phyloP scores from a whole-genome alignment of 2,797 vertebrate species.

The Scyliorhinus canicula region DNA sequence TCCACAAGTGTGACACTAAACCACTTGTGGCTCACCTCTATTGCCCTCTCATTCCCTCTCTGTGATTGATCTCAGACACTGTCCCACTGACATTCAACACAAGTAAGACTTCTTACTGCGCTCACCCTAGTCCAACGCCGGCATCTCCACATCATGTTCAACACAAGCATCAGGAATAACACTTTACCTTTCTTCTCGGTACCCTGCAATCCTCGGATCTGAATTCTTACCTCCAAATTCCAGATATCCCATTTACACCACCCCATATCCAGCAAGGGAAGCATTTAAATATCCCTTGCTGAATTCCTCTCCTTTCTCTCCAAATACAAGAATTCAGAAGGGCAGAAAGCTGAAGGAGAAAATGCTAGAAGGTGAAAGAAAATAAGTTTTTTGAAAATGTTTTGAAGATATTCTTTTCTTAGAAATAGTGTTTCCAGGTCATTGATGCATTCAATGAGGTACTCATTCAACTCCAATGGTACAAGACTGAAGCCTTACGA shows the following conservation, averaged over 20 bases:
- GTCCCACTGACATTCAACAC: not conserved
- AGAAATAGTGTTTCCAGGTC: not conserved
- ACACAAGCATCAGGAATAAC: not conserved
- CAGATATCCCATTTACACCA: not conserved
- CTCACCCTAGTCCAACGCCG: too few relatives aligned
- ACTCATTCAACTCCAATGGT: not conserved
- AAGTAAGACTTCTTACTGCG: too few relatives aligned
- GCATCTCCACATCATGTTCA: too few relatives aligned
- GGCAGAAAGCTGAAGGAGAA: not conserved
- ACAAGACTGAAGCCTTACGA: not conserved
- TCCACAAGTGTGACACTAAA: not conserved
- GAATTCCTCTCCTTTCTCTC: not conserved
- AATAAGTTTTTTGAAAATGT: not conserved
- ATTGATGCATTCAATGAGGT: not conserved
- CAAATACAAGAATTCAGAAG: not conserved
- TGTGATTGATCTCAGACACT: not conserved
- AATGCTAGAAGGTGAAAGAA: not conserved
- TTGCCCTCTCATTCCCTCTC: not conserved
- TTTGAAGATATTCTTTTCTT: not conserved
- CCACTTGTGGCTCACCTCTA: not conserved
- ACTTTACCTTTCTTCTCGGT: not conserved
- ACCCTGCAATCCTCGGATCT: not conserved
- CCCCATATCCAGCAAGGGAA: not conserved
- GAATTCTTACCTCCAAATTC: not conserved
- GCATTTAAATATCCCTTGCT: not conserved